Conservation (phyloP, 2,113 vertebrate genomes). For the Trichechus manatus region DNA sequence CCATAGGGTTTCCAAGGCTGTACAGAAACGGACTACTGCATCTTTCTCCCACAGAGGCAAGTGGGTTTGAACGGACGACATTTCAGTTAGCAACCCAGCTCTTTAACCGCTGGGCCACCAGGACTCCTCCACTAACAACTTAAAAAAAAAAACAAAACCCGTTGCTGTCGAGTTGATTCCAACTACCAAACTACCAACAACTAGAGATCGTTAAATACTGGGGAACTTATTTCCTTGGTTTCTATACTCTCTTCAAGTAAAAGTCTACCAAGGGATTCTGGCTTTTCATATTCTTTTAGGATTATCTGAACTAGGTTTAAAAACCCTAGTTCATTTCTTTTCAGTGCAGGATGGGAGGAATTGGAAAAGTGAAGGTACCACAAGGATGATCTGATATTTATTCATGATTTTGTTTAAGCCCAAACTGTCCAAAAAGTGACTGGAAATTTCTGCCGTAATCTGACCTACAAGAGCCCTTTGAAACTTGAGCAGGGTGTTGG, state of each 20-base stretch:
- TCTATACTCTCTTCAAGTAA: background rate
- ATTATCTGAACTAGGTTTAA: background rate
- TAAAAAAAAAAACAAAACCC: too few species aligned
- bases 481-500: background rate
- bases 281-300: background rate
- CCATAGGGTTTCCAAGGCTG: background rate
- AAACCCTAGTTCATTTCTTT: conserved; percentile 14
- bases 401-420: conserved; percentile 42
- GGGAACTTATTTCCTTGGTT: background rate
- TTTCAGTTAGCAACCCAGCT: background rate
- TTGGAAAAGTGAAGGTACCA: conserved; percentile 20
- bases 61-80: background rate
- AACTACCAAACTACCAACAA: background rate
- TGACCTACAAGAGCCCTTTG: conserved; percentile 43
- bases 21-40: background rate
- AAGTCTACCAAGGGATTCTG: background rate
- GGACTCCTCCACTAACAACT: background rate
- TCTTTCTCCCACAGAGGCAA: background rate
- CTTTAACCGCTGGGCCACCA: background rate
- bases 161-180: background rate
- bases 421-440: conserved; percentile 10
- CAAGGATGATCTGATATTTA: background rate
- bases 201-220: background rate
- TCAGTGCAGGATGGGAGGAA: background rate
- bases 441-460: conserved; percentile 59